phyloP scores from a whole-genome alignment of 2,888 invertebrate species.

The Sinodicranocentrus sp. region DNA sequence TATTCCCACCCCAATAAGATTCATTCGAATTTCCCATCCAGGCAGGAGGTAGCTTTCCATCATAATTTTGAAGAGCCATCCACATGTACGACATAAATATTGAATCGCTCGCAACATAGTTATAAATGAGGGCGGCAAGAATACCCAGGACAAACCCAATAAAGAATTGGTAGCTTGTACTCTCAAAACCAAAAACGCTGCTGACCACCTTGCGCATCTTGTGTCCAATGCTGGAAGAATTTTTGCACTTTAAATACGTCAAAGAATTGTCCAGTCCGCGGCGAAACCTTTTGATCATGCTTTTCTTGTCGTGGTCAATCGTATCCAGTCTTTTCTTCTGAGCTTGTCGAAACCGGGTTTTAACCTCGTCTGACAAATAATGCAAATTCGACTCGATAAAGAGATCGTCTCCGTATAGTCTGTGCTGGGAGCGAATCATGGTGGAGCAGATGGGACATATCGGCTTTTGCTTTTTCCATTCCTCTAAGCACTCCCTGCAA shows the following conservation, averaged over 20 bases:
- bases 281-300: slow-evolving; percentile 29
- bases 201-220: not conserved
- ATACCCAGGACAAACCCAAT: not conserved
- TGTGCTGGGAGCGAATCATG: slow-evolving; percentile 31
- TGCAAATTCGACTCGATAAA: slow-evolving; percentile 58
- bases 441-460: slow-evolving; percentile 61
- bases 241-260: slow-evolving; percentile 14
- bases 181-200: no score
- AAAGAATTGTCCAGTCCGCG: slow-evolving; percentile 24
- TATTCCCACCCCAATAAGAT: no score
- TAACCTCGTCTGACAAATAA: not conserved
- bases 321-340: slow-evolving; percentile 11
- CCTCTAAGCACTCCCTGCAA: slow-evolving; percentile 44
- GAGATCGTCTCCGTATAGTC: slow-evolving; percentile 49
- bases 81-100: slow-evolving; percentile 50
- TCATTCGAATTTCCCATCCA: no score
- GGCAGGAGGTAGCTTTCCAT: no score
- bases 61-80: slow-evolving; percentile 30
- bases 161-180: not conserved
- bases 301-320: slow-evolving; percentile 10
- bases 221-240: not conserved
- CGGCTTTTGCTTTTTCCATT: slow-evolving; percentile 34
- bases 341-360: slow-evolving; percentile 23
- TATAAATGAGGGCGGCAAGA: not conserved
- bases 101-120: not conserved